These are phyloP conservation scores for Chaetura pelagica DNA, from an alignment of 2,113 vertebrate genomes.

Conservation along the genomic window DNA sequence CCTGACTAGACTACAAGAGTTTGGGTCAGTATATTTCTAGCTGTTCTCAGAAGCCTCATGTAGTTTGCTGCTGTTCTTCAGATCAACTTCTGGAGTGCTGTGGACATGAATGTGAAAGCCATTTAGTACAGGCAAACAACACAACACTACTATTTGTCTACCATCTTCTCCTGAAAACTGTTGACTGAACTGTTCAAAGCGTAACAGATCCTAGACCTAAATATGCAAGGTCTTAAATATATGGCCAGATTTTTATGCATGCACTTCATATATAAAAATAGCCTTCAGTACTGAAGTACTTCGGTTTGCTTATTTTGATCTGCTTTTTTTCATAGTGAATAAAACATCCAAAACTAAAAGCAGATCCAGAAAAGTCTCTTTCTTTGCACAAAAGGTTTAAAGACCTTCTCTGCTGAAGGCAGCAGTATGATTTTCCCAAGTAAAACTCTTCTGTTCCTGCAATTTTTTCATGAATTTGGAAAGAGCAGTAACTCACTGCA, in stretches of 20 bases:
- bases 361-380: not conserved
- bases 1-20: not conserved
- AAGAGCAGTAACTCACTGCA: not conserved
- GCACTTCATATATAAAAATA: not conserved
- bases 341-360: not conserved
- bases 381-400: not conserved
- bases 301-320: not conserved
- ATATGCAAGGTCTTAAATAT: not conserved
- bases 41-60: not conserved
- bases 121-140: not conserved
- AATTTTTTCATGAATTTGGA: not conserved
- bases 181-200: not conserved
- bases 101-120: not conserved
- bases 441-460: not conserved
- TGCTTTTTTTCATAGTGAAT: rapidly evolving
- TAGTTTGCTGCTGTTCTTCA: not conserved
- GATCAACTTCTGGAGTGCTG: not conserved
- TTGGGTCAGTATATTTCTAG: not conserved
- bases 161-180: not conserved
- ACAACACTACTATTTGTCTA: not conserved
- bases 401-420: not conserved
- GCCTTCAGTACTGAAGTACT: not conserved
- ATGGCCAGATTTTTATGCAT: not conserved
- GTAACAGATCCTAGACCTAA: not conserved
- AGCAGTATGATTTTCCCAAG: not conserved